phyloP scores from a whole-genome alignment of 2,797 vertebrate species.

The Scolopax rusticola region DNA sequence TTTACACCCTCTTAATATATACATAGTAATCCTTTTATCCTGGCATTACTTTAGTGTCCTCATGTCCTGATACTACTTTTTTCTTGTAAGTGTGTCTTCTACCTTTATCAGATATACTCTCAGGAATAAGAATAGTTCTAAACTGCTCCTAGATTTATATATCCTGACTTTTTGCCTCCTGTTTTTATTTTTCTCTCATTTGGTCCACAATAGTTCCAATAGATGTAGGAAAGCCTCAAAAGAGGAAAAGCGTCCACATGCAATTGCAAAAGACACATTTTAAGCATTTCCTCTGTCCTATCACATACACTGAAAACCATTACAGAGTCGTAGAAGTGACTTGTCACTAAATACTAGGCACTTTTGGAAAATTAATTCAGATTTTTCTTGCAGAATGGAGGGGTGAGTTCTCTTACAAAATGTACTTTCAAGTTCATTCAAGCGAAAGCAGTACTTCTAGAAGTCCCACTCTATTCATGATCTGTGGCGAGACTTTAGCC shows the following conservation, averaged over 20 bases:
- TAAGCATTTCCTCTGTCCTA: neutral
- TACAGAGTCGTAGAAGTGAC: neutral
- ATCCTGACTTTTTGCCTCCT: neutral
- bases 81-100: neutral
- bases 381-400: neutral
- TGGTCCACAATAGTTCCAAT: neutral
- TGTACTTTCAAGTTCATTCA: neutral
- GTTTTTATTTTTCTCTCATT: neutral
- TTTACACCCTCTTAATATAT: neutral
- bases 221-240: neutral
- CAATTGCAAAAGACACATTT: neutral
- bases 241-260: neutral
- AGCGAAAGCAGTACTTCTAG: neutral
- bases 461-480: neutral
- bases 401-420: neutral
- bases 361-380: neutral
- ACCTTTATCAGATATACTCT: neutral
- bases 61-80: neutral
- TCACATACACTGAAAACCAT: neutral
- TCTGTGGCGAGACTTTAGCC: neutral
- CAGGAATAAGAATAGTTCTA: neutral
- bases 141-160: neutral
- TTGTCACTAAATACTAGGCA: neutral
- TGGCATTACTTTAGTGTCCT: neutral
- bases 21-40: neutral